phyloP scores from a whole-genome alignment of 2,888 invertebrate species.

The Monopis laevigella region DNA sequence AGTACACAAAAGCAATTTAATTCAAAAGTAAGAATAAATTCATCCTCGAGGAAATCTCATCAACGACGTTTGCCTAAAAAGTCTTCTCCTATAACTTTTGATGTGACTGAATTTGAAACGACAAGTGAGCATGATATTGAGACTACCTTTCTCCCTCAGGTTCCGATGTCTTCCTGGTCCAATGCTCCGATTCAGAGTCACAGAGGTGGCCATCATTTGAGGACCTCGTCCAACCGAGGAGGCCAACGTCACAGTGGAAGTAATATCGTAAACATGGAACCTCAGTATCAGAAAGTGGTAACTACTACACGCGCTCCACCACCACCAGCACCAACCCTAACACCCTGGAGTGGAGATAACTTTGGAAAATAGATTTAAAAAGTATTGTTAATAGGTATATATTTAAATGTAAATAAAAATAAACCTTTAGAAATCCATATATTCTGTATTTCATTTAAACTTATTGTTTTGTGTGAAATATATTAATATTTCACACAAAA shows the following conservation, averaged over 20 bases:
- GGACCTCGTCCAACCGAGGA: neutral
- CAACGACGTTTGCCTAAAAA: neutral
- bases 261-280: too few relatives aligned
- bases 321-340: slow-evolving; percentile 31
- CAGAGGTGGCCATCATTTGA: neutral
- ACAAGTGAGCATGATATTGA: neutral
- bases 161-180: neutral
- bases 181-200: neutral
- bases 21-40: neutral
- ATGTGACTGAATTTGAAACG: neutral
- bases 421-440: too few relatives aligned
- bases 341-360: slow-evolving; percentile 32
- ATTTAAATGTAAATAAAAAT: too few relatives aligned
- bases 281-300: neutral
- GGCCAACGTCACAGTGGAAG: neutral
- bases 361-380: slow-evolving; percentile 28
- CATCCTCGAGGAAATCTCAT: neutral
- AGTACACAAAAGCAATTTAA: neutral
- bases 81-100: neutral
- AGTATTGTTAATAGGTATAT: slow-evolving; percentile 1
- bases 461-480: too few relatives aligned
- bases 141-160: slow-evolving; percentile 3
- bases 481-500: too few relatives aligned
- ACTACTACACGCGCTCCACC: slow-evolving; percentile 12
- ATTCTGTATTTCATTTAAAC: too few relatives aligned